Evolutionary conservation across 1,140 invertebrate genomes (phyloP).

Genomic region (Nilaparvata lugens): DNA sequence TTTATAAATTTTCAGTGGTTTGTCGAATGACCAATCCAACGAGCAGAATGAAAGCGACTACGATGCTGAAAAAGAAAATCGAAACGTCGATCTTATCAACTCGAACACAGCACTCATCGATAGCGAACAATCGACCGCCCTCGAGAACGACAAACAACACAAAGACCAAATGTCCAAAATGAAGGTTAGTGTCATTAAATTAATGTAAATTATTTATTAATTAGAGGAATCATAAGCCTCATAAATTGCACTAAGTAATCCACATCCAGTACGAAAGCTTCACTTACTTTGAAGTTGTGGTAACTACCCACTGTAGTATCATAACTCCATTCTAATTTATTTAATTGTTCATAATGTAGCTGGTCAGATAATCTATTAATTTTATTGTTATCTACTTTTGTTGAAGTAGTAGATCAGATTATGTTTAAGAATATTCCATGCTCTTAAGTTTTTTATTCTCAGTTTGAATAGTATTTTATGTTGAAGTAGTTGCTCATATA

Average conservation of each 20-base stretch:
- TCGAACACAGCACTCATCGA: constrained; percentile 14
- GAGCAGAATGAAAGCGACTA: constrained; percentile 8
- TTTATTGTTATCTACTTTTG: too few relatives aligned
- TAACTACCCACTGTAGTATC: not conserved
- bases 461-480: too few relatives aligned
- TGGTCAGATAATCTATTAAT: too few relatives aligned
- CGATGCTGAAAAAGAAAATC: constrained; percentile 42
- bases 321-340: not conserved
- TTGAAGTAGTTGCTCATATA: too few relatives aligned
- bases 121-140: constrained; percentile 3
- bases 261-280: too few relatives aligned
- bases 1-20: constrained; percentile 24
- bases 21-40: constrained; percentile 4
- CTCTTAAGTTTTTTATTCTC: too few relatives aligned
- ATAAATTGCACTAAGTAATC: too few relatives aligned
- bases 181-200: not conserved
- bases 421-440: too few relatives aligned
- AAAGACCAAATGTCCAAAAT: constrained; percentile 4
- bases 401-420: too few relatives aligned
- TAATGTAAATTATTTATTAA: not conserved
- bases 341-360: too few relatives aligned
- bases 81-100: constrained; percentile 4
- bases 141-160: not conserved
- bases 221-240: not conserved
- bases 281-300: not conserved